A percentile compares a stretch with the other conserved stretches of the same genome.
Evolutionary conservation across 2,888 invertebrate species (phyloP).

Genomic region (Ornithoptera alexandrae): DNA sequence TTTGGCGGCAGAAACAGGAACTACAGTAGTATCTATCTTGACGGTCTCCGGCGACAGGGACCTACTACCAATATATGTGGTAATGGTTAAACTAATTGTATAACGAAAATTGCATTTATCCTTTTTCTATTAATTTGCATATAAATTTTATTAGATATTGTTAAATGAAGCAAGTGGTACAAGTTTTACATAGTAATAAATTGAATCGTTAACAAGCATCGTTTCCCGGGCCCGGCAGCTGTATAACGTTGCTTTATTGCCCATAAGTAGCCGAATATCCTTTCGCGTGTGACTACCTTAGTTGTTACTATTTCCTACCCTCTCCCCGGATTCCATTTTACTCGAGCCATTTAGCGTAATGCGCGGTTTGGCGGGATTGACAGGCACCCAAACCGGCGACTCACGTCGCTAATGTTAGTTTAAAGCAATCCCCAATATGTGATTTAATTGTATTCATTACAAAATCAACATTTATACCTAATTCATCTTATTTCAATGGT

Average conservation of each 20-base stretch:
- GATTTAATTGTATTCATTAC: constrained; percentile 49
- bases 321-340: constrained; percentile 53
- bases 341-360: constrained; percentile 76
- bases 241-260: constrained; percentile 71
- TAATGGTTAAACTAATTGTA: no score
- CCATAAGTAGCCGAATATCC: constrained; percentile 62
- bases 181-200: not conserved
- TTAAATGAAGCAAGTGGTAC: not conserved
- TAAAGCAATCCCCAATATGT: constrained; percentile 51
- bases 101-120: no score
- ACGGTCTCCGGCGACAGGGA: no score
- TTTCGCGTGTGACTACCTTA: constrained; percentile 47
- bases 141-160: not conserved
- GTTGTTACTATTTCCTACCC: constrained; percentile 69
- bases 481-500: not conserved
- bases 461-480: not conserved
- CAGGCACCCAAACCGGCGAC: constrained; percentile 47
- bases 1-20: no score
- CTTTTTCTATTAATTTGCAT: not conserved
- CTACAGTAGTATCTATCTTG: no score
- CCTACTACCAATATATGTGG: no score
- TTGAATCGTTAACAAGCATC: constrained; percentile 51
- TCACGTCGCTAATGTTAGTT: constrained; percentile 62
- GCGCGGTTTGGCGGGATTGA: constrained; percentile 76
- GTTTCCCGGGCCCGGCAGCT: constrained; percentile 55